Evolutionary conservation across 2,888 invertebrate species (phyloP), one percentile per base, ranked within the genome.

Genomic region (Heliconius sara): DNA sequence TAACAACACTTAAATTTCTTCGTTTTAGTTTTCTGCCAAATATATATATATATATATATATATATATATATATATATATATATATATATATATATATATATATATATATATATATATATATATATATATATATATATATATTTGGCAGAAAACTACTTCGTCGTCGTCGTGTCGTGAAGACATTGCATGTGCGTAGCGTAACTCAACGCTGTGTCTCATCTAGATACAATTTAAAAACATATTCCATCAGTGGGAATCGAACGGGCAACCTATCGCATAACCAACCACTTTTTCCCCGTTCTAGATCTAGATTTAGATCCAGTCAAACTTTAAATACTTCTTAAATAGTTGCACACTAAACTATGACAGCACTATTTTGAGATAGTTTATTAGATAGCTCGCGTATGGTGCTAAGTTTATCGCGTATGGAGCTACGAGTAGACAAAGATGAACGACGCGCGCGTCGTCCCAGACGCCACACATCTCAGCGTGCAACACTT

Each of bases 401-500:
- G 25, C 57, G 30, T 47, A 34, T 34, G 16, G 27, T 13, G 39
- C 34, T 52, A 30, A 57, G 76, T 67, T 76, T 57, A 76, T 39
- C n/a, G n/a, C n/a, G n/a, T 76, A 68, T 25, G 68, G 60, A 60
- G 60, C n/a, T 19, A 52, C 52, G 7, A 52, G 52, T 60, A 60
- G 67, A 30, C 65, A 75, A 66, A 65, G 65, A 75, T 75, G 65
- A 75, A 75, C 30, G 63, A 47, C 27, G 25, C 19, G 34, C 7
- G 65, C 60, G 60, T 60, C 60, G 60, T n/a, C 3, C 60, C 67
- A 65, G 47, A 57, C 34, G 74, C 76, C 73, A 83, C 77, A 84
- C 83, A 79, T 83, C 84, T 81, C 10, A 47, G 71, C 39, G 77
- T 39, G 80, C 71, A 84, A 79, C 84, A 84, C 84, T 85, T 82